A percentile compares a stretch with the other conserved stretches of the same genome.
phyloP scores from a whole-genome alignment of 2,888 invertebrate genomes.

The Calameuta pallipes region DNA sequence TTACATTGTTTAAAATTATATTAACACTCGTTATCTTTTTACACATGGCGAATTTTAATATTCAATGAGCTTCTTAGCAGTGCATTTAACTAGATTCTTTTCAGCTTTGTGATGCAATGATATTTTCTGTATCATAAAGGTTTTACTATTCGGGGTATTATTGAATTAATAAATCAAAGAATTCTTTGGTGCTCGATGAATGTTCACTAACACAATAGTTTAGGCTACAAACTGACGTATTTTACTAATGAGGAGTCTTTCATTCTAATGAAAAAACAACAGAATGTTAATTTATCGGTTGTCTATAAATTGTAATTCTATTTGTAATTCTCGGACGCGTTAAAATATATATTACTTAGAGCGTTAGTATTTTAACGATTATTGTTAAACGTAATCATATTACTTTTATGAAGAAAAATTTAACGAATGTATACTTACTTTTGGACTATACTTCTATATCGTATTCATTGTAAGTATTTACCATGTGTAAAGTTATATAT shows the following conservation, averaged over 20 bases:
- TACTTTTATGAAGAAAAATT: slow-evolving; percentile 10
- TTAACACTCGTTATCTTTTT: background rate
- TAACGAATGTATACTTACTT: slow-evolving; percentile 12
- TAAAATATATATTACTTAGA: slow-evolving; percentile 12
- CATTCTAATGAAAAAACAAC: background rate
- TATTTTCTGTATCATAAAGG: background rate
- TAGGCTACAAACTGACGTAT: background rate
- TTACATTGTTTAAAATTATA: background rate
- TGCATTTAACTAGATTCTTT: background rate
- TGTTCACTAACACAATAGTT: background rate
- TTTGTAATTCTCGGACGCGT: slow-evolving; percentile 10
- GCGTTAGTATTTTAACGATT: slow-evolving; percentile 10
- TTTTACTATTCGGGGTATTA: background rate
- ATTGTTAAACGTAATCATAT: slow-evolving; percentile 8
- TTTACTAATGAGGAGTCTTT: background rate
- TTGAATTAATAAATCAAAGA: background rate
- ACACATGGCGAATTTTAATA: background rate
- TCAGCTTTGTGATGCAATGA: background rate
- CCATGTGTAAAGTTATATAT: slow-evolving; percentile 8
- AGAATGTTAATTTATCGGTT: background rate
- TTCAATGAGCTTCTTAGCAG: background rate
- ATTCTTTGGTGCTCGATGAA: background rate
- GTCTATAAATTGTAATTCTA: background rate
- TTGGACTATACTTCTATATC: background rate
- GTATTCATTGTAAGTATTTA: slow-evolving; percentile 16